Base-by-base conservation (phyloP, 2,888 invertebrate genomes). In the Ditula angustiorana region DNA sequence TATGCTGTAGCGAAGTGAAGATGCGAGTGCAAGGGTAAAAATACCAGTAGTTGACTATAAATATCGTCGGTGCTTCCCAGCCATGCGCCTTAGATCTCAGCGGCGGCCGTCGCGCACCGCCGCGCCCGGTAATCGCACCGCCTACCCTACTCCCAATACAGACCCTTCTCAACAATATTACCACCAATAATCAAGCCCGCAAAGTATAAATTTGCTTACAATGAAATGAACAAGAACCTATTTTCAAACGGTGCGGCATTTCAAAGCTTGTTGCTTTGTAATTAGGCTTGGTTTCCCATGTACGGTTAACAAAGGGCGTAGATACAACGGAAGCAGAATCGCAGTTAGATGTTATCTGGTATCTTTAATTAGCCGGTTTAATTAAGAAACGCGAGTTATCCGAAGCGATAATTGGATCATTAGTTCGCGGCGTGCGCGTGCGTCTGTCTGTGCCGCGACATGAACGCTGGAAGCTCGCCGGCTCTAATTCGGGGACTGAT, bases 21-120 rank as follows among this genome's bases (percentile, higher is more conserved):
- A 23, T 8, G 10, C 4, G 30, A 16, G 8, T 23, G 13, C 37
- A 41, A 41, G 28, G 56, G 49, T 30, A 26, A 19, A 5, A 16
- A 41, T 23, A 37, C 21, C 41, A 41, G 8, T 52, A 37, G 37
- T 37, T 68, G 65, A 67, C 72, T 87, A 87, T 83, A 87, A 86
- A 86, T 86, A 85, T 72, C 52, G 63, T 55, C 66, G 76, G 76
- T 71, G 75, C 75, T 78, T 75, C 79, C 76, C 76, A 74, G 69
- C 67, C 79, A 72, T 69, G 77, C 80, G 77, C 80, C 77, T 88
- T 71, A 78, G 90, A 91, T 92, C 92, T 92, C 90, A 66, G 80
- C 88, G 91, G 92, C 88, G 92, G 92, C 90, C 92, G 91, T 83
- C 82, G 79, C 87, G 90, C 85, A 68, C 83, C 88, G 78, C 84